A percentile compares a stretch with the other conserved stretches of the same genome.
These are phyloP conservation scores for Zoanthus sansibaricus DNA, from an alignment of 92 coral and sea anemone species.

Conservation along the genomic window DNA sequence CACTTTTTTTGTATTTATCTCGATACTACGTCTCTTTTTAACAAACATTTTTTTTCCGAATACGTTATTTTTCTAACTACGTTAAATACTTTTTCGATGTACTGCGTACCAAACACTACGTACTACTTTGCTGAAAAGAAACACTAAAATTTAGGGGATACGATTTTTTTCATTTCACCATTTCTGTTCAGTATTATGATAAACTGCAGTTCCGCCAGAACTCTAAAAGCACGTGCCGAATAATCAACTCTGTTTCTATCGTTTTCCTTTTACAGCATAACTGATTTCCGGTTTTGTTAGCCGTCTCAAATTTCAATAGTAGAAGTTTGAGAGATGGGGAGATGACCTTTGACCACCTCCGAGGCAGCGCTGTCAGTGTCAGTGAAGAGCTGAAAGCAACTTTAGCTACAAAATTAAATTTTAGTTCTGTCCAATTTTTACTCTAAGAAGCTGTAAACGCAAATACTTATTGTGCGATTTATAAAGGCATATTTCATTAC, in stretches of 20 bases:
- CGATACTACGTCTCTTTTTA: constrained; percentile 6
- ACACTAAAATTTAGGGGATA: constrained; percentile 23
- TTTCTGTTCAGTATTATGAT: not conserved
- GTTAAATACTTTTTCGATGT: not conserved
- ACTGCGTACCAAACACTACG: not conserved
- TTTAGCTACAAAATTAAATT: no score
- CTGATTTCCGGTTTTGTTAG: no score
- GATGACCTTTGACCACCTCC: not conserved
- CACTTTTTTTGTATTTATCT: not conserved
- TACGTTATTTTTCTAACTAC: not conserved
- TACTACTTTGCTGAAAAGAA: constrained; percentile 12
- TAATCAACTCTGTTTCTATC: not conserved
- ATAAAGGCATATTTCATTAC: not conserved
- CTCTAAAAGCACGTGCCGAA: not conserved
- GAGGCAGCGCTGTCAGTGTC: not conserved
- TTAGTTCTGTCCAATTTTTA: not conserved
- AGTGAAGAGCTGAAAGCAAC: no score
- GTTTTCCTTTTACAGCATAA: not conserved
- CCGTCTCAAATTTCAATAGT: not conserved
- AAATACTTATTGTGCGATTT: not conserved
- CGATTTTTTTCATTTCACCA: not conserved
- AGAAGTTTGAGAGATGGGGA: not conserved
- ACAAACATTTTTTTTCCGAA: not conserved
- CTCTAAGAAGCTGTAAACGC: not conserved
- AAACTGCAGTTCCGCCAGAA: not conserved